Base-by-base conservation (phyloP, 2,888 invertebrate species). In the Crepidodera aurea region DNA sequence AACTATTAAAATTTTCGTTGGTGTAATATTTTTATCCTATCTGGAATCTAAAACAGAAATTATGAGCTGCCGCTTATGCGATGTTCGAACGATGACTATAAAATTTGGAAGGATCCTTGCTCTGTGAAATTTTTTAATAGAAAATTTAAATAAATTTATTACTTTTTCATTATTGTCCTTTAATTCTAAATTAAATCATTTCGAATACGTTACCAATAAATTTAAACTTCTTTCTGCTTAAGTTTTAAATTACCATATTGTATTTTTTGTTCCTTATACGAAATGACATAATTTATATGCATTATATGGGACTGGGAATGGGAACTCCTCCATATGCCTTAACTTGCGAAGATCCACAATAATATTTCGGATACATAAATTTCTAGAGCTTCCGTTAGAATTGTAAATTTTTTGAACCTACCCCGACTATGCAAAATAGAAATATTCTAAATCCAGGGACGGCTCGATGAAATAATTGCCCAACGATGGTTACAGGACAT, bases 351-450 rank as follows among this genome's bases (percentile, higher is more conserved):
- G 57, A 60, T 60, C 51, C 55, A 57, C 67, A 55, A 64, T 60
- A 64, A 66, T 68, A 68, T 64, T 68, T 65, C 62, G 62, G 60
- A 62, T 64, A 64, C 68, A 68, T 68, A 66, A 68, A 66, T 67
- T 66, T 69, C 69, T 48, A 46, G 44, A 58, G 56, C 58, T 58
- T 59, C 58, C 60, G 61, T 76, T 76, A 75, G 75, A 77, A 75
- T 75, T 77, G 77, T 72, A 76, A 76, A 77, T 76, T 77, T 74
- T 74, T 75, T 67, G 63, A 66, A 66, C 71, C 65, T 69, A 71
- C 71, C 72, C 72, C 67, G 71, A 48, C 71, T 75, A 77, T 76
- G 77, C 75, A 76, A 77, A 77, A 74, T 72, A 75, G 70, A 73
- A 69, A 69, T 71, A 37, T 48, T 50, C 48, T n/a, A 44, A 44